These are phyloP conservation scores for Sphinx pinastri DNA, from an alignment of 2,888 invertebrate genomes.

Conservation along the genomic window DNA sequence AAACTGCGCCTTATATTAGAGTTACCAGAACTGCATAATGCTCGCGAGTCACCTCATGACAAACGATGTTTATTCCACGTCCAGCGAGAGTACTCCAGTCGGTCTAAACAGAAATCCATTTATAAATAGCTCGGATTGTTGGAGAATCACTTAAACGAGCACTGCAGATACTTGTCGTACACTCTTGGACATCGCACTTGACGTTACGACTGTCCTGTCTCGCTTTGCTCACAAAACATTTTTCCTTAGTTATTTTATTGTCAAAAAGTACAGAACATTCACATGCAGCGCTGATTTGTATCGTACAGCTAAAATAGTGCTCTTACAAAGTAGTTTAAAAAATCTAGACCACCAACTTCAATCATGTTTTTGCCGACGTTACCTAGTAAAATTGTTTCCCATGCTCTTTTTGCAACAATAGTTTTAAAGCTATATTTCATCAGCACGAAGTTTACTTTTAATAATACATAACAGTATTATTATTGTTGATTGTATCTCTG, in stretches of 20 bases:
- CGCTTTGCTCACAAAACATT: slow-evolving; percentile 15
- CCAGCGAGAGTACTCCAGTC: not conserved
- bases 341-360: not conserved
- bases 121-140: slow-evolving; percentile 43
- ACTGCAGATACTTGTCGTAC: slow-evolving; percentile 43
- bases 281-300: not conserved
- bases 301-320: not conserved
- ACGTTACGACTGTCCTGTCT: slow-evolving; percentile 23
- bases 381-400: not conserved
- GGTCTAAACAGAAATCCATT: slow-evolving; percentile 39
- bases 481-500: slow-evolving; percentile 32
- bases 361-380: not conserved
- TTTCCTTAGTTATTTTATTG: slow-evolving; percentile 45
- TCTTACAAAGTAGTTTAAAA: not conserved
- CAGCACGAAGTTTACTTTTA: slow-evolving; percentile 34
- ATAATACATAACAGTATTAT: slow-evolving; percentile 35
- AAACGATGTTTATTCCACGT: slow-evolving; percentile 24
- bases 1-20: not conserved
- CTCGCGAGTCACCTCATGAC: slow-evolving; percentile 6
- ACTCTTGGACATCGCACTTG: slow-evolving; percentile 43
- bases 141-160: slow-evolving; percentile 47
- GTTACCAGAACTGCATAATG: not conserved
- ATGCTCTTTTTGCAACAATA: slow-evolving; percentile 35
- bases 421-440: slow-evolving; percentile 39
- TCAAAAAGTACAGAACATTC: not conserved